Percentiles rank a stretch among this genome's conserved stretches.
These are phyloP conservation scores for Ladona fulva DNA, from an alignment of 1,140 invertebrate genomes.

Conservation along the genomic window DNA sequence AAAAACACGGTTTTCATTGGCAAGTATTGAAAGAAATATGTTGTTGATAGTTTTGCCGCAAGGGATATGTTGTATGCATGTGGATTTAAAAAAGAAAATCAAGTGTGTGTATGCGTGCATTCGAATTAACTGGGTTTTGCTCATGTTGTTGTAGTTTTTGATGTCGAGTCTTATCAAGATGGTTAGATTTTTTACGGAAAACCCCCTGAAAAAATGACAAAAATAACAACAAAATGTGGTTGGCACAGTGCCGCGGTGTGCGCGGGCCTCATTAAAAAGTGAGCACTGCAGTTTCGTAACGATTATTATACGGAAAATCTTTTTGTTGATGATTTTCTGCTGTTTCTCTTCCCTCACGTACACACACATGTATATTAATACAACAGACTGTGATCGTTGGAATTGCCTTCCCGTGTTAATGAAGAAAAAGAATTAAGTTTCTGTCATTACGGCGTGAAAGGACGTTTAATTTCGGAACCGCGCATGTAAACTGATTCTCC, in stretches of 20 bases:
- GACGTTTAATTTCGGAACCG: neutral
- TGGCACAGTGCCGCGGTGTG: neutral
- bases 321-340: neutral
- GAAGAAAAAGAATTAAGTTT: neutral
- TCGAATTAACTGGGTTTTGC: neutral
- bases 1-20: neutral
- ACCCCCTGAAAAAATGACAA: neutral
- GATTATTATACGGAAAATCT: neutral
- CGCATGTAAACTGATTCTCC: neutral
- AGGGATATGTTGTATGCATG: neutral
- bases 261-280: constrained; percentile 18
- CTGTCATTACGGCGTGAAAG: neutral
- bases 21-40: neutral
- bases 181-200: constrained; percentile 15
- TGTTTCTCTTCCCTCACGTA: neutral
- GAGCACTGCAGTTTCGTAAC: constrained; percentile 18
- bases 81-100: constrained; percentile 5
- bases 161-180: constrained; percentile 14
- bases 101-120: constrained; percentile 12
- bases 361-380: neutral
- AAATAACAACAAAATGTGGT: constrained; percentile 10
- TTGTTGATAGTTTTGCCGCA: constrained; percentile 3
- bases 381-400: constrained; percentile 25
- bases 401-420: constrained; percentile 23
- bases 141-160: neutral